Evolutionary conservation across 2,797 vertebrate genomes (phyloP).

Genomic region (Cheirogaleus major): DNA sequence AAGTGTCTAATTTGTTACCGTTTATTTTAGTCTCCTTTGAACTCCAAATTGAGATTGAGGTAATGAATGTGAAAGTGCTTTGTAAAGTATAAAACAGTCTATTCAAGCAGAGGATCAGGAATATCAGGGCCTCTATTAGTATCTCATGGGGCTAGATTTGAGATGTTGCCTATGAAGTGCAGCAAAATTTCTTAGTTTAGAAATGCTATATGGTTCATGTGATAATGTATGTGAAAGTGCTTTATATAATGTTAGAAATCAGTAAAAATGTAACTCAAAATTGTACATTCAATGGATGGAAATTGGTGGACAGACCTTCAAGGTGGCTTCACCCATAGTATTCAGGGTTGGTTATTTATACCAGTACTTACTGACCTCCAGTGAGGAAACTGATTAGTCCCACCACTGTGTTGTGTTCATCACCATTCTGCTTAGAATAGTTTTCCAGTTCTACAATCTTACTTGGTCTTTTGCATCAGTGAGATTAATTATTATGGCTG

Average conservation of each 20-base stretch:
- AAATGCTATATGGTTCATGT: neutral
- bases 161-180: neutral
- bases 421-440: neutral
- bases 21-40: constrained; percentile 32
- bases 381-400: neutral
- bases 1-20: constrained; percentile 23
- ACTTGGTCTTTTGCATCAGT: neutral
- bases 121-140: neutral
- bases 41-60: constrained; percentile 37
- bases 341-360: neutral
- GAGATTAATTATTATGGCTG: neutral
- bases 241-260: neutral
- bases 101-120: neutral
- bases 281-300: neutral
- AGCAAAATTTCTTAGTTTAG: constrained; percentile 27
- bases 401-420: neutral
- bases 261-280: neutral
- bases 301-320: neutral
- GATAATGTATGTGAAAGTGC: neutral
- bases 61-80: constrained; percentile 40
- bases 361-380: neutral
- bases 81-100: neutral
- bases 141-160: neutral
- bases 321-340: neutral
- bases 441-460: neutral